Conservation (phyloP, 2,113 vertebrate genomes). For the Nyctibius bracteatus region DNA sequence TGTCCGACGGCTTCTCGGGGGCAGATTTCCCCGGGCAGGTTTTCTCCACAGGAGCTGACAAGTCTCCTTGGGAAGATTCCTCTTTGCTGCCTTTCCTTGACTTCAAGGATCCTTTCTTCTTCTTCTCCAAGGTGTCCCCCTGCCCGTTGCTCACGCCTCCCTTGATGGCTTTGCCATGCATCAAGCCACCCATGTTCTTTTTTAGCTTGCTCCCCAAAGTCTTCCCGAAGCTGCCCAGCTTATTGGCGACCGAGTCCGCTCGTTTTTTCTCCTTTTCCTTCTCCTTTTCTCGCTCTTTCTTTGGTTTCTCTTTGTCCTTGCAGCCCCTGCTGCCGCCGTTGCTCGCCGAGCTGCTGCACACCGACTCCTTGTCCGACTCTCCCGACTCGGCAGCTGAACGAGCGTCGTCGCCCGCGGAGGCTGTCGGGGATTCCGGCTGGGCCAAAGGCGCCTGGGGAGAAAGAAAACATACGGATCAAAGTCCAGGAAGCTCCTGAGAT, state of each 20-base stretch:
- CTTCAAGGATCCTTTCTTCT: constrained; percentile 89
- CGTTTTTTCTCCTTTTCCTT: constrained; percentile 87
- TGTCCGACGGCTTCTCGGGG: constrained; percentile 59
- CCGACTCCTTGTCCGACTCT: constrained; percentile 94
- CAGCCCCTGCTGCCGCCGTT: constrained; percentile 70
- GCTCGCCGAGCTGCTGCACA: constrained; percentile 91
- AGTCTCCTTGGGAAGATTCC: constrained; percentile 67
- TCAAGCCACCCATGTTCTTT: constrained; percentile 94
- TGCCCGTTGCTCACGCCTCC: constrained; percentile 62
- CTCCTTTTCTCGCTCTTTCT: constrained; percentile 75
- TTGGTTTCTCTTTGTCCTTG: constrained; percentile 74
- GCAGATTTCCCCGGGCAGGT: not conserved
- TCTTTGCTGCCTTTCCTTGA: constrained; percentile 85
- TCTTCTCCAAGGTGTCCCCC: constrained; percentile 80
- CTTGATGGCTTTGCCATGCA: constrained; percentile 81
- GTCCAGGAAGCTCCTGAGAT: not conserved
- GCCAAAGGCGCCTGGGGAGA: constrained; percentile 85
- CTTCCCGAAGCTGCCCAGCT: constrained; percentile 95
- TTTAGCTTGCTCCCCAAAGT: constrained; percentile 93
- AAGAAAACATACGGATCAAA: not conserved
- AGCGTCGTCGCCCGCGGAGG: constrained; percentile 87
- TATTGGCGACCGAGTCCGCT: constrained; percentile 93
- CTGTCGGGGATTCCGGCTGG: constrained; percentile 92
- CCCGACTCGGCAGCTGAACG: constrained; percentile 88
- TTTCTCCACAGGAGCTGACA: constrained; percentile 63